A percentile compares a stretch with the other conserved stretches of the same genome.
Evolutionary conservation across 2,797 vertebrate species (phyloP).

Genomic region (Triplophysa yarkandensis): DNA sequence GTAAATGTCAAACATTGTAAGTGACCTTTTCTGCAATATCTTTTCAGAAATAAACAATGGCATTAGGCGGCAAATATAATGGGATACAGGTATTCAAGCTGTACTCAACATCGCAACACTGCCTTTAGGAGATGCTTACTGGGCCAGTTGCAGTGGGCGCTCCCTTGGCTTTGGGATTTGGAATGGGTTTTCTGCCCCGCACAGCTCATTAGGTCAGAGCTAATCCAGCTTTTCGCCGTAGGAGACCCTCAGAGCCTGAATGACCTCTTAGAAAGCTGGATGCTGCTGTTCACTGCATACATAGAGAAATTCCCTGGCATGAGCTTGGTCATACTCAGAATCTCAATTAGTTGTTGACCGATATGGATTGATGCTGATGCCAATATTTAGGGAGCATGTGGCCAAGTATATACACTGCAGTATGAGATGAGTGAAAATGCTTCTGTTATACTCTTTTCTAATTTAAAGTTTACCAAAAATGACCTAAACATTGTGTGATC

Average conservation of each 20-base stretch:
- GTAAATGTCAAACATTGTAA: constrained; percentile 44
- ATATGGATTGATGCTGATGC: constrained; percentile 7
- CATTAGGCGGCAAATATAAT: not conserved
- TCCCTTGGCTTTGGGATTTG: constrained; percentile 46
- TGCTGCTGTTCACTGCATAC: constrained; percentile 24
- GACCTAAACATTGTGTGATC: not conserved
- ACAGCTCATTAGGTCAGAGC: constrained; percentile 48
- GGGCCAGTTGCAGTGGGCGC: constrained; percentile 39
- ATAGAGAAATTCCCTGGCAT: not conserved
- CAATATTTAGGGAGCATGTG: not conserved
- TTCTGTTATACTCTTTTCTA: not conserved
- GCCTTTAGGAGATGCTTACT: constrained; percentile 24
- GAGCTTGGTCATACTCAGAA: constrained; percentile 1
- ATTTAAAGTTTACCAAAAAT: not conserved
- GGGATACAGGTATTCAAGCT: constrained; percentile 20
- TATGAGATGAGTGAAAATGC: not conserved
- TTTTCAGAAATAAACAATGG: constrained; percentile 20
- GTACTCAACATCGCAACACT: not conserved
- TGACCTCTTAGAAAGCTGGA: constrained; percentile 42
- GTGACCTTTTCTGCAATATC: constrained; percentile 26
- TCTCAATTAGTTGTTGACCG: constrained; percentile 12
- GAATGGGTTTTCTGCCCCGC: constrained; percentile 29
- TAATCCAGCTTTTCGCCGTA: constrained; percentile 49
- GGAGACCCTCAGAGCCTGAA: constrained; percentile 41
- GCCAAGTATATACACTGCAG: not conserved